Percentiles rank a stretch among this genome's conserved stretches.
These are phyloP conservation scores for Macrosteles quadrilineatus DNA, from an alignment of 1,140 invertebrate genomes.

Conservation along the genomic window DNA sequence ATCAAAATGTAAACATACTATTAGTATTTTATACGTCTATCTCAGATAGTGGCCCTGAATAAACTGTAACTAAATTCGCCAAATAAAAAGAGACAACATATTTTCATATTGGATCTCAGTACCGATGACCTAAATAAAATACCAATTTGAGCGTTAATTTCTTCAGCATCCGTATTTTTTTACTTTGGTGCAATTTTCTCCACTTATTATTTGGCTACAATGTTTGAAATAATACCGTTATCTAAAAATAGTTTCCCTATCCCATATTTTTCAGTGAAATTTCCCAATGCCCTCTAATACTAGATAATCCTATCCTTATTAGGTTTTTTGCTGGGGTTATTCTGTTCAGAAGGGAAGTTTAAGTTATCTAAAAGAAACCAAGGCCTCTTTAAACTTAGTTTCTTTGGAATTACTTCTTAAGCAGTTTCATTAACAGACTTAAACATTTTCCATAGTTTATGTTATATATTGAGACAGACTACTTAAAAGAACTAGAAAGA, in stretches of 20 bases:
- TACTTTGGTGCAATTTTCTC: background rate
- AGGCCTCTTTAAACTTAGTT: too few species aligned
- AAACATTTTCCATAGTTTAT: too few species aligned
- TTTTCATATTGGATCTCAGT: conserved; percentile 41
- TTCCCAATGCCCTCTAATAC: background rate
- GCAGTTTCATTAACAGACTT: too few species aligned
- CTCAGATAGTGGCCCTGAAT: conserved; percentile 35
- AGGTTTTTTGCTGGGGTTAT: background rate
- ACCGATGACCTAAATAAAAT: conserved; percentile 25
- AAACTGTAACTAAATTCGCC: conserved; percentile 42
- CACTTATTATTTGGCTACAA: background rate
- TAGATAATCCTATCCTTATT: background rate
- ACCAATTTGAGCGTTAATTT: background rate
- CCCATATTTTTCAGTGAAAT: background rate
- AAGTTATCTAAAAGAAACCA: too few species aligned
- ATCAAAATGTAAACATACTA: conserved; percentile 39
- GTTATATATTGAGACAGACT: too few species aligned
- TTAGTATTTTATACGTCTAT: conserved; percentile 34
- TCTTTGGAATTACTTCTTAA: too few species aligned
- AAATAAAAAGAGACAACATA: conserved; percentile 37
- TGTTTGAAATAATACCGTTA: background rate
- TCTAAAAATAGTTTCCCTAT: background rate
- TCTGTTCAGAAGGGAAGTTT: background rate
- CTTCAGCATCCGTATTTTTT: background rate
- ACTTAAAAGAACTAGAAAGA: too few species aligned